Evolutionary conservation across 2,113 vertebrate species (phyloP).

Genomic region (Pluvianellus socialis): DNA sequence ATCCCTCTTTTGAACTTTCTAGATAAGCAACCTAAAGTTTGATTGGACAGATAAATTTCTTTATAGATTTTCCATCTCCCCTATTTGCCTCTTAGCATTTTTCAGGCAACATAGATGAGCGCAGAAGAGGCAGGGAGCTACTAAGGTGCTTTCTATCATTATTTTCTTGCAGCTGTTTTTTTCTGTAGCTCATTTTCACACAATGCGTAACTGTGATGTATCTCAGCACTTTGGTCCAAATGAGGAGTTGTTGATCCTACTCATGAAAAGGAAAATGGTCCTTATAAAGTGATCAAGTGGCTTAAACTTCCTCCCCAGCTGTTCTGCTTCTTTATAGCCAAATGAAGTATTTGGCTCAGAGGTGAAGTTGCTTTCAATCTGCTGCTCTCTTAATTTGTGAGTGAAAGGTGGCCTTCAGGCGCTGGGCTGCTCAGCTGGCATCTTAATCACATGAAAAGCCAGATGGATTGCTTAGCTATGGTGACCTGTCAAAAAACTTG

Average conservation of each 20-base stretch:
- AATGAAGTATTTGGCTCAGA: not conserved
- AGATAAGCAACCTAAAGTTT: not conserved
- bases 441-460: not conserved
- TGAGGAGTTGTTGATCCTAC: constrained; percentile 3
- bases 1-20: not conserved
- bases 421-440: not conserved
- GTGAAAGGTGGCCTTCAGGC: not conserved
- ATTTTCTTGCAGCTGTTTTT: not conserved
- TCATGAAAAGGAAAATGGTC: constrained; percentile 48
- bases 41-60: not conserved
- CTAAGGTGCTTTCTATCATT: not conserved
- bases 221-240: not conserved
- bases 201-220: not conserved
- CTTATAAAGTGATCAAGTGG: constrained; percentile 50
- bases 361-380: not conserved
- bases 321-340: constrained; percentile 17
- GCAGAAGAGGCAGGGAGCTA: not conserved
- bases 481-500: not conserved
- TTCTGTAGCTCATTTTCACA: constrained; percentile 2
- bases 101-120: not conserved
- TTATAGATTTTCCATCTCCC: not conserved
- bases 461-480: not conserved
- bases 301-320: constrained; percentile 55
- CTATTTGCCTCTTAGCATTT: not conserved
- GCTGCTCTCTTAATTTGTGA: not conserved